Conservation (phyloP, 2,113 vertebrate species). For the Leuciscus idus region DNA sequence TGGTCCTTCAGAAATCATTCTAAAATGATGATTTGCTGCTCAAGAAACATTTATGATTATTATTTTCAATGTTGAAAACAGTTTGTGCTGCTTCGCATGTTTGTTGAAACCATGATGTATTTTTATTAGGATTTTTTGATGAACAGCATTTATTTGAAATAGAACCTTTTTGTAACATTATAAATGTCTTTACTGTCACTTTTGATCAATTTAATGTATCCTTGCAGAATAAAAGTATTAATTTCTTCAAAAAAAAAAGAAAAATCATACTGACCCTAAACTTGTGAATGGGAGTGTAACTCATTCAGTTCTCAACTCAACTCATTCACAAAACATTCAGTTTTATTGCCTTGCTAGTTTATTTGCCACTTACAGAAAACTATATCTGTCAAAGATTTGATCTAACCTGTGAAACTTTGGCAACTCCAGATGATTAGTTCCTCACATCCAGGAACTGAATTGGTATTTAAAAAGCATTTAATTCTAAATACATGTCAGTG, state of each 20-base stretch:
- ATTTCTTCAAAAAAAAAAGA: neutral
- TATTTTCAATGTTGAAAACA: neutral
- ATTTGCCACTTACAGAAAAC: neutral
- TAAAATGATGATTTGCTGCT: neutral
- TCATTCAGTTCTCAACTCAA: no score
- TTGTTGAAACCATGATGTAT: neutral
- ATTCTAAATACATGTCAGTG: neutral
- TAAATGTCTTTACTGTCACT: neutral
- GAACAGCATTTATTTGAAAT: neutral
- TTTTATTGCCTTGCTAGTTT: neutral
- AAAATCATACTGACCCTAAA: neutral
- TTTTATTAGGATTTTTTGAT: neutral
- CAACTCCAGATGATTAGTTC: neutral
- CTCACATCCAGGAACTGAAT: no score
- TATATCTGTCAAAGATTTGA: neutral
- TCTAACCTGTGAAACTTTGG: neutral
- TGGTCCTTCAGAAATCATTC: neutral
- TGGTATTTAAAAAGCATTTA: no score
- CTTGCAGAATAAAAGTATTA: neutral
- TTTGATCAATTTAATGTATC: neutral
- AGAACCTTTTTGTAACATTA: neutral
- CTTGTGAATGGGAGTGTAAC: neutral
- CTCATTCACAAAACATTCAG: neutral
- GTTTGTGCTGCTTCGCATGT: no score
- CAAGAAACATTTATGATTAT: neutral